Evolutionary conservation across 2,888 invertebrate species (phyloP).

Genomic region (Bruchidius siliquastri): DNA sequence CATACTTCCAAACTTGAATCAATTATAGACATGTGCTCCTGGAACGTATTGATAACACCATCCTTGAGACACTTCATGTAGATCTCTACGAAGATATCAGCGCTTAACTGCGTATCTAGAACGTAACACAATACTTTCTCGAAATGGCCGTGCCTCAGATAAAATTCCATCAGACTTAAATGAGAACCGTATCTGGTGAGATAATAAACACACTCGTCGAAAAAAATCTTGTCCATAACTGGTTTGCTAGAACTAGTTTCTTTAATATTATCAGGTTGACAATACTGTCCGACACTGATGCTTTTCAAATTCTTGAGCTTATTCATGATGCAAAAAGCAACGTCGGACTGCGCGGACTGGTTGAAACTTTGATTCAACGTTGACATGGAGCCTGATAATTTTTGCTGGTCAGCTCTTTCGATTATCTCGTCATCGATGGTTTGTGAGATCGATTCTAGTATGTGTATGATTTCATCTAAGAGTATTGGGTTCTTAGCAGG

Average conservation of each 20-base stretch:
- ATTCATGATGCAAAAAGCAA: conserved; percentile 49
- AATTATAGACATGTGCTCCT: conserved; percentile 60
- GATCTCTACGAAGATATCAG: conserved; percentile 70
- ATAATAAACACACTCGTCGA: conserved; percentile 79
- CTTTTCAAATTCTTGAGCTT: conserved; percentile 47
- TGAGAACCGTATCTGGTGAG: conserved; percentile 75
- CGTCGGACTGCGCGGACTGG: conserved; percentile 42
- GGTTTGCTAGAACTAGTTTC: conserved; percentile 20
- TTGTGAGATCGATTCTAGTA: conserved; percentile 58
- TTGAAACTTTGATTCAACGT: conserved; percentile 31
- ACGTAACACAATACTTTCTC: conserved; percentile 66
- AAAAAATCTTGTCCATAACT: conserved; percentile 54
- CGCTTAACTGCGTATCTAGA: conserved; percentile 61
- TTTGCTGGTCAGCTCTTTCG: conserved; percentile 45
- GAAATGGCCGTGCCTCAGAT: conserved; percentile 67
- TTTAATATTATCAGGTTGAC: conserved; percentile 7
- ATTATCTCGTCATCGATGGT: conserved; percentile 32
- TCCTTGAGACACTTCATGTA: conserved; percentile 65
- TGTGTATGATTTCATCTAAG: conserved; percentile 64
- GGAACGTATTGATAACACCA: conserved; percentile 58
- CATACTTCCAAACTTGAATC: conserved; percentile 65
- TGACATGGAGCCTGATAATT: conserved; percentile 26
- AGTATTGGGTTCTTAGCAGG: conserved; percentile 63
- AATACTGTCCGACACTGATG: conserved; percentile 43
- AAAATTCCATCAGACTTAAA: conserved; percentile 68